Percentiles rank a stretch among this genome's conserved stretches.
These are phyloP conservation scores for Cercopithecus hamlyni DNA, from an alignment of 2,797 vertebrate species.

Conservation along the genomic window DNA sequence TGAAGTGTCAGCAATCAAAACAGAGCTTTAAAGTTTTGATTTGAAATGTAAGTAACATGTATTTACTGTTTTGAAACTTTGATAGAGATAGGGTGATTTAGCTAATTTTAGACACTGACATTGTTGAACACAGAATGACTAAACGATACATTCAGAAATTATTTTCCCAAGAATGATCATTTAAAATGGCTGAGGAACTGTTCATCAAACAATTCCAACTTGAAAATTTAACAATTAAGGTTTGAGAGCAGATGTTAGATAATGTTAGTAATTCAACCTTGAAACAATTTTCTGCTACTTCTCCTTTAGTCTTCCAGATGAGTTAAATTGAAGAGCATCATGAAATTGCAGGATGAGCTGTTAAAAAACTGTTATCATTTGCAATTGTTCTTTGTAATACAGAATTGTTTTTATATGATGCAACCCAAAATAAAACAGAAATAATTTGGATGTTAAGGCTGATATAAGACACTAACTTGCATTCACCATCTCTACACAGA, in stretches of 20 bases:
- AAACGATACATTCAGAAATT: constrained; percentile 6
- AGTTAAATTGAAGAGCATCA: constrained; percentile 52
- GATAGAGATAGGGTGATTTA: neutral
- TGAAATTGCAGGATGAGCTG: constrained; percentile 39
- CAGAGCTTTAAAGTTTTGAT: neutral
- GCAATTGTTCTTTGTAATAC: constrained; percentile 13
- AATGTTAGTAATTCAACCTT: constrained; percentile 59
- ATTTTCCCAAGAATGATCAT: constrained; percentile 41
- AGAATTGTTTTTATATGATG: constrained; percentile 34
- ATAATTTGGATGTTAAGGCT: neutral
- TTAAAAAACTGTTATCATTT: constrained; percentile 49
- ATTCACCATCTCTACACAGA: neutral
- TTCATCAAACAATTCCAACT: constrained; percentile 58
- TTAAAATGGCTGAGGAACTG: constrained; percentile 1
- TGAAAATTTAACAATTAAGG: constrained; percentile 66
- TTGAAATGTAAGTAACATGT: constrained; percentile 18
- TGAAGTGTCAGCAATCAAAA: constrained; percentile 30
- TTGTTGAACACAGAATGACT: neutral
- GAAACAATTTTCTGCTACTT: constrained; percentile 50
- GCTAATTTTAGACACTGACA: constrained; percentile 47
- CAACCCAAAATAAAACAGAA: constrained; percentile 40
- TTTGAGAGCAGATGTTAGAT: constrained; percentile 54
- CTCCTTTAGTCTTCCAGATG: constrained; percentile 12
- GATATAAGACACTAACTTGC: neutral
- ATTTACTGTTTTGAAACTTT: constrained; percentile 48